A percentile compares a stretch with the other conserved stretches of the same genome.
These are phyloP conservation scores for Heterodera filipjevi DNA, from an alignment of 2,888 invertebrate species.

Conservation along the genomic window DNA sequence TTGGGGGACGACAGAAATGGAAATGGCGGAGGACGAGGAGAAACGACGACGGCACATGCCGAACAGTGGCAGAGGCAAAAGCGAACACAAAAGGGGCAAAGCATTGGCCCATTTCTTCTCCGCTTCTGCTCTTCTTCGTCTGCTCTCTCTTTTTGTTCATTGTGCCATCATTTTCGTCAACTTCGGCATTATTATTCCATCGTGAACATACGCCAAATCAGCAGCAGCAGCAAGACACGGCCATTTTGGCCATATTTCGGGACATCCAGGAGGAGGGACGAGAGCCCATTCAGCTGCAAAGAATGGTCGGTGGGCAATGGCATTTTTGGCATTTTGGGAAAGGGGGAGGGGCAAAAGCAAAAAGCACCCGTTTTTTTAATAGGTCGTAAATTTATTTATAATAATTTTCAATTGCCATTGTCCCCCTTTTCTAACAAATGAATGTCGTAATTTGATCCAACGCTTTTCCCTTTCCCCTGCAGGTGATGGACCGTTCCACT, in stretches of 20 bases:
- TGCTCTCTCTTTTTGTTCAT: background rate
- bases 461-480: background rate
- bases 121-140: background rate
- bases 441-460: background rate
- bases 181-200: background rate
- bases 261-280: conserved; percentile 37
- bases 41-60: background rate
- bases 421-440: too few species aligned
- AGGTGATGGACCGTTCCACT: conserved; percentile 46
- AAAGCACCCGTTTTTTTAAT: too few species aligned
- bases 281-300: conserved; percentile 42
- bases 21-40: conserved; percentile 8
- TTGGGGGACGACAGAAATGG: background rate
- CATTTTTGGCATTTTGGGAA: too few species aligned
- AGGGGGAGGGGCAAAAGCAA: too few species aligned
- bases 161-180: background rate
- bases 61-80: background rate
- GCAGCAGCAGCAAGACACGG: conserved; percentile 33
- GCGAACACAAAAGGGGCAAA: background rate
- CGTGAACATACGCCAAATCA: conserved; percentile 1
- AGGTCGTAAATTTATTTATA: background rate
- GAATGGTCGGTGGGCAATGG: conserved; percentile 36
- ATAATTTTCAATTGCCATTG: background rate
- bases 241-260: conserved; percentile 42
- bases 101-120: background rate